A percentile compares a stretch with the other conserved stretches of the same genome.
Evolutionary conservation across 2,113 vertebrate species (phyloP).

Genomic region (Rallus limicola): DNA sequence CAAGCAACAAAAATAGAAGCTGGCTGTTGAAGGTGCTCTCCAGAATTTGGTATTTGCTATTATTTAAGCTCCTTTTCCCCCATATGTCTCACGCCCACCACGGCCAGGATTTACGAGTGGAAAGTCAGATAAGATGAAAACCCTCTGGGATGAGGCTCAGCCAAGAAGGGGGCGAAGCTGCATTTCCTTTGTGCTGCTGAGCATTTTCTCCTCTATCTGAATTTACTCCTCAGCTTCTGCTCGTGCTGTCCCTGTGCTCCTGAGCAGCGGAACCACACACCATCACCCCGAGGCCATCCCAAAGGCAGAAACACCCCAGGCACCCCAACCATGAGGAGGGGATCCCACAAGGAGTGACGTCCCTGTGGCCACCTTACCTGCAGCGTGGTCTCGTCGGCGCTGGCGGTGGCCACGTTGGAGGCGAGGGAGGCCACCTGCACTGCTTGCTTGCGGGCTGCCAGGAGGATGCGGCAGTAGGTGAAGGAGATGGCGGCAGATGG

Average conservation of each 20-base stretch:
- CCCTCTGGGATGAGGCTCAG: neutral
- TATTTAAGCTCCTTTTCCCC: neutral
- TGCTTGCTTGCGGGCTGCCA: conserved; percentile 88
- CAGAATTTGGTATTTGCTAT: neutral
- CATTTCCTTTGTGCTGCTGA: neutral
- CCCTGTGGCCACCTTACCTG: conserved; percentile 66
- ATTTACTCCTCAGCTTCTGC: neutral
- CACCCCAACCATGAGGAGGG: accelerated
- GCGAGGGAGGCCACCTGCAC: conserved; percentile 89
- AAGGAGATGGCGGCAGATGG: conserved; percentile 94
- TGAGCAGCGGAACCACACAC: neutral
- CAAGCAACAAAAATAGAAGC: conserved; percentile 14
- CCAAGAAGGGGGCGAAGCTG: neutral
- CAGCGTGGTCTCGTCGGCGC: conserved; percentile 56
- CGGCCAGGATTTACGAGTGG: neutral
- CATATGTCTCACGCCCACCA: neutral
- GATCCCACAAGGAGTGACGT: accelerated
- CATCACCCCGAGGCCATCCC: accelerated
- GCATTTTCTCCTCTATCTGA: neutral
- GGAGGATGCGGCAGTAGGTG: conserved; percentile 94
- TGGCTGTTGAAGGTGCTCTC: neutral
- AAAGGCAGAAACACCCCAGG: neutral
- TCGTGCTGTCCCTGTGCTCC: neutral
- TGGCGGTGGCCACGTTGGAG: conserved; percentile 66
- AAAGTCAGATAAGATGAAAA: neutral